Conservation (phyloP, 2,888 invertebrate species). For the Chymomyza procnemis region DNA sequence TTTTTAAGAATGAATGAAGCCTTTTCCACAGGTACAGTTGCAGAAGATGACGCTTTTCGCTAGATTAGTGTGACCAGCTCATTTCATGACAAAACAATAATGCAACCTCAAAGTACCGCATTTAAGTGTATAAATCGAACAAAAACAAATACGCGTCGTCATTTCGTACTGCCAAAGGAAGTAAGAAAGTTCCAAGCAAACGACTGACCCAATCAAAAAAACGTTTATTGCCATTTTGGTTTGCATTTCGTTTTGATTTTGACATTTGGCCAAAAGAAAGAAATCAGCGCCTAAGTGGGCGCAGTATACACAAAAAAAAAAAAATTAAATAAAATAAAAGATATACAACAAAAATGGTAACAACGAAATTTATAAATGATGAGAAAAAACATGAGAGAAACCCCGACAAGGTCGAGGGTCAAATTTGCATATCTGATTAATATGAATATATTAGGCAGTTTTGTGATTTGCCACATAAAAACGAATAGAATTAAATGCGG, state of each 20-base stretch:
- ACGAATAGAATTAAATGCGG: slow-evolving; percentile 55
- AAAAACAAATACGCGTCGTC: background rate
- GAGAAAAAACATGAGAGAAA: background rate
- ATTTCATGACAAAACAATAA: background rate
- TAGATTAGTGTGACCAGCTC: no score
- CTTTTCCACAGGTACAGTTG: no score
- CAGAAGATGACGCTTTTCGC: no score
- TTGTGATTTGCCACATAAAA: slow-evolving; percentile 50
- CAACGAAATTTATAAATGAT: background rate
- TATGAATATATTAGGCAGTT: slow-evolving; percentile 61
- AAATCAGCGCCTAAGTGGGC: background rate
- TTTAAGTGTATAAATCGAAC: background rate
- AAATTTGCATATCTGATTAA: slow-evolving; percentile 73
- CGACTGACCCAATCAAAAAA: slow-evolving; percentile 47
- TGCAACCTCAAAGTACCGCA: background rate
- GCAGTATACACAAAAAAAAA: background rate
- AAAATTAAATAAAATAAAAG: background rate
- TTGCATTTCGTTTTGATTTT: slow-evolving; percentile 12
- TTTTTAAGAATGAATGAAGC: no score
- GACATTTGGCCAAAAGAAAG: background rate
- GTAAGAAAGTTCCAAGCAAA: slow-evolving; percentile 7
- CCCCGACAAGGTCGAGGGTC: slow-evolving; percentile 19
- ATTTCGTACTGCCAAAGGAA: background rate
- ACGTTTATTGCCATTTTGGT: slow-evolving; percentile 46
- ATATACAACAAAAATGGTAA: background rate